These are phyloP conservation scores for Thera britannica DNA, from an alignment of 2,888 invertebrate genomes.

Conservation along the genomic window DNA sequence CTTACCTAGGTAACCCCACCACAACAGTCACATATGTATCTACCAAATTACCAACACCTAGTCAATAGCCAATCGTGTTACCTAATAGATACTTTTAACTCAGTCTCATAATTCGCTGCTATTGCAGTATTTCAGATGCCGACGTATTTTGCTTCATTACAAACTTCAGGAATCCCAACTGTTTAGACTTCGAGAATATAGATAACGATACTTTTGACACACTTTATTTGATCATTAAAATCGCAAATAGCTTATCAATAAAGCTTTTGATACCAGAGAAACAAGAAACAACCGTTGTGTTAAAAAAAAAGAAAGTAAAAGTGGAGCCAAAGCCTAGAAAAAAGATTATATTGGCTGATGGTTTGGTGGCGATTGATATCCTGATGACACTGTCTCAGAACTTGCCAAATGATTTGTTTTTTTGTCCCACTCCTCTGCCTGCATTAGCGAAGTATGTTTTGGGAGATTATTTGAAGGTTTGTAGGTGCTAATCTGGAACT, in stretches of 20 bases:
- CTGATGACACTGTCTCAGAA: constrained; percentile 58
- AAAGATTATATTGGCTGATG: constrained; percentile 70
- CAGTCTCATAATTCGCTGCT: constrained; percentile 22
- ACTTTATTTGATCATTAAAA: constrained; percentile 66
- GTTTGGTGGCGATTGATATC: constrained; percentile 66
- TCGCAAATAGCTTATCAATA: constrained; percentile 59
- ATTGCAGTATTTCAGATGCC: constrained; percentile 63
- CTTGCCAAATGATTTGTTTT: constrained; percentile 63
- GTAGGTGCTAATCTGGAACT: neutral
- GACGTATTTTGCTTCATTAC: constrained; percentile 72
- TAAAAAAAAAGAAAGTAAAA: constrained; percentile 35
- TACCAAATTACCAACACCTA: neutral
- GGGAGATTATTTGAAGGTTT: constrained; percentile 65
- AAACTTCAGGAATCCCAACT: constrained; percentile 67
- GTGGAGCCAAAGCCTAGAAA: constrained; percentile 43
- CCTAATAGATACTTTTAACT: neutral
- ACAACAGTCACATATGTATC: neutral
- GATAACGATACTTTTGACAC: constrained; percentile 62
- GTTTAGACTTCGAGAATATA: constrained; percentile 52
- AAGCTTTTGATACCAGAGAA: constrained; percentile 35
- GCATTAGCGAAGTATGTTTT: constrained; percentile 60
- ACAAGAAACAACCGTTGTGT: constrained; percentile 25
- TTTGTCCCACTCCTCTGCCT: constrained; percentile 60
- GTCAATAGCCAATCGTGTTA: neutral
- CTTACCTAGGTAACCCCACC: constrained; percentile 64